Base-by-base conservation (phyloP, 92 coral and sea anemone genomes). In the Galaxea fascicularis region DNA sequence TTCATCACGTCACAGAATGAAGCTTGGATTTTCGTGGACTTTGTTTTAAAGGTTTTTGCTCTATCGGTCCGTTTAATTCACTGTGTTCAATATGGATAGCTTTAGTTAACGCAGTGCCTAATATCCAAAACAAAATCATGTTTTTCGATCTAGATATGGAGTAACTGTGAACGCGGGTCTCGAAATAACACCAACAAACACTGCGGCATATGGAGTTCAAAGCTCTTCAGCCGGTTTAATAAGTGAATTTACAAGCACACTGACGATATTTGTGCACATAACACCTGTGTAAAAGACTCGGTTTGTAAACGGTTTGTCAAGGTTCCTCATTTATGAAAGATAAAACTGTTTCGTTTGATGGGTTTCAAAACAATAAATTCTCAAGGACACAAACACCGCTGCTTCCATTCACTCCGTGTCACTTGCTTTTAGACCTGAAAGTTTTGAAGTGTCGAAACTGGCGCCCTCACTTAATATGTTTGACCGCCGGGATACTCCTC, bases 61-160 rank as follows among this genome's bases (percentile, higher is more conserved):
- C n/a, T n/a, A n/a, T n/a, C n/a, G n/a, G n/a, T n/a, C n/a, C n/a
- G n/a, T n/a, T n/a, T n/a, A n/a, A n/a, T 16, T 53, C 16, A 53
- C 4, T 53, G 13, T 53, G 16, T 53, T 53, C 16, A 53, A 12
- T 46, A 46, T 46, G 54, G 1, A 16, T 57, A 20, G n/a, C 8
- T 16, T 57, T 21, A 60, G 66, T 9, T 25, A 60, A 60, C 29
- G 14, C 25, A 22, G 66, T 13, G 30, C 11, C 1, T 3, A 62
- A 73, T 15, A 52, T n/a, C 51, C 78, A 49, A 73, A 73, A 52
- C 78, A 73, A 73, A 49, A 45, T 46, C 21, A 51, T 52, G 58
- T 52, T 51, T 51, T 26, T 8, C 41, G 4, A 49, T 14, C 31
- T 39, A 56, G 22, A 25, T 30, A 65, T 30, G 4, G 2, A 11